phyloP scores from a whole-genome alignment of 2,797 vertebrate genomes.

The Notoglanidium macrostoma region DNA sequence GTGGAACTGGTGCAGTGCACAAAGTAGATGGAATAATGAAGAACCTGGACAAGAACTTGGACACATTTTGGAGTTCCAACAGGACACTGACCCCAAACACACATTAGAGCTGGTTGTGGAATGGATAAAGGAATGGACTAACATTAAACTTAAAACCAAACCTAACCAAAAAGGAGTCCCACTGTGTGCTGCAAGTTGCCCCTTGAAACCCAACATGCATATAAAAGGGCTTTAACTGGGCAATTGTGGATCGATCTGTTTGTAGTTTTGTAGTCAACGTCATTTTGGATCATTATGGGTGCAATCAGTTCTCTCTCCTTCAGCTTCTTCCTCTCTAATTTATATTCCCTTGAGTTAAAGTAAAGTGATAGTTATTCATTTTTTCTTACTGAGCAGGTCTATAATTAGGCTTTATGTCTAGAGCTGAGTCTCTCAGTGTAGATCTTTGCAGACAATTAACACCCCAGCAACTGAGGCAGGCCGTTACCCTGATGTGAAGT shows the following conservation, averaged over 20 bases:
- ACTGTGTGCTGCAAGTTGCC: background rate
- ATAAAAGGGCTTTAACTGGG: background rate
- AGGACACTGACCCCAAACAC: too few species aligned
- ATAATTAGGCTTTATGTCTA: conserved; percentile 12
- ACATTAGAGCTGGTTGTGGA: too few species aligned
- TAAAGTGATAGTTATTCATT: conserved; percentile 1
- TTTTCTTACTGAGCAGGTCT: background rate
- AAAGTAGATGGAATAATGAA: too few species aligned
- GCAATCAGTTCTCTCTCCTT: background rate
- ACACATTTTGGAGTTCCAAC: too few species aligned
- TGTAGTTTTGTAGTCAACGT: background rate
- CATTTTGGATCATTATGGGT: background rate
- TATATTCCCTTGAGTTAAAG: background rate
- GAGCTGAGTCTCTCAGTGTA: background rate
- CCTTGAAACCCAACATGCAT: background rate
- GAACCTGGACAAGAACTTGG: too few species aligned
- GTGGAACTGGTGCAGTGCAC: too few species aligned
- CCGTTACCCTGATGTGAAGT: background rate
- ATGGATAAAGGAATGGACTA: too few species aligned
- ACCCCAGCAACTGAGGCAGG: background rate
- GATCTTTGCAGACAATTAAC: background rate
- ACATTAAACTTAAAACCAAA: background rate
- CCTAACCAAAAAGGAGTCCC: background rate
- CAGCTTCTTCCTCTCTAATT: background rate
- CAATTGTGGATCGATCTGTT: background rate